Conservation (phyloP, 1,140 invertebrate genomes). For the Luehdorfia chinensis region DNA sequence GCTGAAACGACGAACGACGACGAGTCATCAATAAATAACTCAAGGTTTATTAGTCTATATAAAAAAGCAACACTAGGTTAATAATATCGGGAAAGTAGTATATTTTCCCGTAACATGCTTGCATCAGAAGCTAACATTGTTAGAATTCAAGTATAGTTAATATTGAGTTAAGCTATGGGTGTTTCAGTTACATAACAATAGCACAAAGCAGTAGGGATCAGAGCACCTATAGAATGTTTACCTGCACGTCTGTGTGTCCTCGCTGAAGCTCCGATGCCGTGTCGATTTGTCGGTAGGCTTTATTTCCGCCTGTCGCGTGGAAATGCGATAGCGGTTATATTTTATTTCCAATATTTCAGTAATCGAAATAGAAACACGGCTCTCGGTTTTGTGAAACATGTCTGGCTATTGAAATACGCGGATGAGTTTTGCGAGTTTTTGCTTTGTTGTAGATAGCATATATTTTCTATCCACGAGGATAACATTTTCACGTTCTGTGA, state of each 20-base stretch:
- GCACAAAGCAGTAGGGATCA: conserved; percentile 6
- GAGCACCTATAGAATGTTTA: conserved; percentile 21
- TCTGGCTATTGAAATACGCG: conserved; percentile 17
- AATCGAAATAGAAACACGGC: conserved; percentile 51
- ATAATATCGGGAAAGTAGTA: too few species aligned
- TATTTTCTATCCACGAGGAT: conserved; percentile 5
- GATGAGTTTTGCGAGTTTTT: not conserved
- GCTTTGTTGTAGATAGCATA: conserved; percentile 1
- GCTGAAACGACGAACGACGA: too few species aligned
- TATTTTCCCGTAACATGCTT: too few species aligned
- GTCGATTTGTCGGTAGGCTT: conserved; percentile 66
- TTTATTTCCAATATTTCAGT: conserved; percentile 71
- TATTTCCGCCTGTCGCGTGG: conserved; percentile 70
- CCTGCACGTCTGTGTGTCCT: conserved; percentile 18
- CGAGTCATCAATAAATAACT: too few species aligned
- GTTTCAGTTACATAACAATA: conserved; percentile 10
- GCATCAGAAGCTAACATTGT: too few species aligned
- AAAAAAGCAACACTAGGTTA: too few species aligned
- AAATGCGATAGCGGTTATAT: conserved; percentile 69
- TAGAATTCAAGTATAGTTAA: too few species aligned
- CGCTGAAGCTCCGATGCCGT: conserved; percentile 27
- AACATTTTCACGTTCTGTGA: conserved; percentile 7
- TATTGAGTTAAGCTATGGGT: not conserved
- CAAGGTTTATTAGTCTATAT: too few species aligned
- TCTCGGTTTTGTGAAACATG: conserved; percentile 38